Evolutionary conservation across 1,140 invertebrate genomes (phyloP).

Genomic region (Micrasema minimum): DNA sequence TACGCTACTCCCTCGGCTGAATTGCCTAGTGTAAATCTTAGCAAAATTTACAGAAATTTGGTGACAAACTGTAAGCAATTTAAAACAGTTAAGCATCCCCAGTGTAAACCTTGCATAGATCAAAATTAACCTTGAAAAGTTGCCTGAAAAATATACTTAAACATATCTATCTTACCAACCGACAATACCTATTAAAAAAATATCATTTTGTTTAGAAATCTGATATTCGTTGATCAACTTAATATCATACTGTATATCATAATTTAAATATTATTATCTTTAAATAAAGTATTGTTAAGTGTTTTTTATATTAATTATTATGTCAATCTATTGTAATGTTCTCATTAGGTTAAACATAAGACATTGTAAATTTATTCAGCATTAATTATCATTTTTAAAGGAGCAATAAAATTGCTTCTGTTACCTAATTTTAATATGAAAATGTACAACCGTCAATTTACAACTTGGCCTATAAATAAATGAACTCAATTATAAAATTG

Average conservation of each 20-base stretch:
- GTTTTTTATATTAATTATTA: constrained; percentile 33
- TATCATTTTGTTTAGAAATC: constrained; percentile 14
- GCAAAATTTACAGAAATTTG: too few species aligned
- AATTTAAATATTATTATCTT: too few species aligned
- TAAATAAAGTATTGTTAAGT: too few species aligned
- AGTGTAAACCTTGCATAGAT: too few species aligned
- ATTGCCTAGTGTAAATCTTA: too few species aligned
- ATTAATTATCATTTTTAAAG: constrained; percentile 40
- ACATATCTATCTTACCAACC: constrained; percentile 18
- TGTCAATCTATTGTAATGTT: constrained; percentile 13
- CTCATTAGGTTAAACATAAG: constrained; percentile 12
- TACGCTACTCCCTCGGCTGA: too few species aligned
- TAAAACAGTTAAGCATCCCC: too few species aligned
- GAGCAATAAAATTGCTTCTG: constrained; percentile 45
- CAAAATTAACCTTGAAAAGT: too few species aligned
- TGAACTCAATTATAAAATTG: constrained; percentile 42
- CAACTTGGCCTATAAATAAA: constrained; percentile 52
- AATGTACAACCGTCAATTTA: constrained; percentile 53
- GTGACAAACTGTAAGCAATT: too few species aligned
- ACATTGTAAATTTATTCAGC: constrained; percentile 23
- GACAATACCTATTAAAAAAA: constrained; percentile 18
- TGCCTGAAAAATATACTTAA: too few species aligned
- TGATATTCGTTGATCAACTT: too few species aligned
- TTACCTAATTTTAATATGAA: constrained; percentile 52
- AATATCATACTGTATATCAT: too few species aligned